These are phyloP conservation scores for Orthosia incerta DNA, from an alignment of 2,888 invertebrate species.

Conservation along the genomic window DNA sequence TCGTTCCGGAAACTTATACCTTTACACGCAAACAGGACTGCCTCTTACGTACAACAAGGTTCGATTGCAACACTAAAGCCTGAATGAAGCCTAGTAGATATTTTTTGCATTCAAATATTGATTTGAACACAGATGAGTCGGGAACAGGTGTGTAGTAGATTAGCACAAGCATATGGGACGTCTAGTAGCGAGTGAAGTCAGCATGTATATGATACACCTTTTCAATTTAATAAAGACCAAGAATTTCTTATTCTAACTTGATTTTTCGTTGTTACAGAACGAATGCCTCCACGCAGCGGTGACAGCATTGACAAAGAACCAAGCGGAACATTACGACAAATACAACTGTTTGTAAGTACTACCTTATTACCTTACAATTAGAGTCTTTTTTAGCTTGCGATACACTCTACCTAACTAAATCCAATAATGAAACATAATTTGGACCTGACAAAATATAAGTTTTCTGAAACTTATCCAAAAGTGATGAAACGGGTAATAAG, in stretches of 20 bases:
- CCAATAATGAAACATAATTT: not conserved
- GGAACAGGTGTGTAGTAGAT: too few species aligned
- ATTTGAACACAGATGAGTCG: not conserved
- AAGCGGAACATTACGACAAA: conserved; percentile 90
- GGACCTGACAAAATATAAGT: not conserved
- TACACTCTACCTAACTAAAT: not conserved
- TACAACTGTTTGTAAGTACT: conserved; percentile 91
- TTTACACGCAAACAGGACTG: not conserved
- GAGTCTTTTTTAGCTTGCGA: not conserved
- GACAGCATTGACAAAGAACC: conserved; percentile 92
- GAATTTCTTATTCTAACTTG: not conserved
- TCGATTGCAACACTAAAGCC: too few species aligned
- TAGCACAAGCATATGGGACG: too few species aligned
- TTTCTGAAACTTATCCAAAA: not conserved
- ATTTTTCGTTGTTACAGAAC: conserved; percentile 77
- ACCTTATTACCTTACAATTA: not conserved
- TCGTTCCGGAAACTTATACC: not conserved
- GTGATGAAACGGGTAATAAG: too few species aligned
- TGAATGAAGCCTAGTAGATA: too few species aligned
- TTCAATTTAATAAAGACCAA: too few species aligned
- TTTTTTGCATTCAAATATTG: not conserved
- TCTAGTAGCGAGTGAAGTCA: too few species aligned
- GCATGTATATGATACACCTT: too few species aligned
- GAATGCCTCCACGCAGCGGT: conserved; percentile 93
- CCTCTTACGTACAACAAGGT: not conserved